Percentiles rank a stretch among this genome's conserved stretches.
Conservation (phyloP, 2,888 invertebrate species). For the Ptychoptera contaminata region DNA sequence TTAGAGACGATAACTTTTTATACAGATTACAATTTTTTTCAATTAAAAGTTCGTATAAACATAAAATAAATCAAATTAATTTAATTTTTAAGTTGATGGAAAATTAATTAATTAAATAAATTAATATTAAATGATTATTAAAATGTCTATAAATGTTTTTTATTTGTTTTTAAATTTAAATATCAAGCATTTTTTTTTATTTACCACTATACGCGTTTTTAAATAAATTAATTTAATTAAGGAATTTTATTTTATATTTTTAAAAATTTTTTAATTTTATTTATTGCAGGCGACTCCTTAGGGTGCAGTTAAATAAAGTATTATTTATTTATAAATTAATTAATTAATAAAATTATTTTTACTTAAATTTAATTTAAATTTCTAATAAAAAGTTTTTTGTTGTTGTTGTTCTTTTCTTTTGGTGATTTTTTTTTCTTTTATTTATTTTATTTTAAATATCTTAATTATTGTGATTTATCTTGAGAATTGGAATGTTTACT, state of each 20-base stretch:
- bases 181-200: conserved; percentile 2
- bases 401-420: neutral
- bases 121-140: conserved; percentile 6
- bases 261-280: neutral
- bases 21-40: too few species aligned
- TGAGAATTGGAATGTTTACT: conserved; percentile 16
- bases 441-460: conserved; percentile 4
- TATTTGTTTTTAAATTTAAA: neutral
- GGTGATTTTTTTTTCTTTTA: conserved; percentile 2
- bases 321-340: conserved; percentile 2
- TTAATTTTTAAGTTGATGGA: too few species aligned
- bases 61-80: too few species aligned
- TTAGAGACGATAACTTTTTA: too few species aligned
- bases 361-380: neutral
- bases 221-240: too few species aligned
- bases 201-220: neutral
- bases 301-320: neutral
- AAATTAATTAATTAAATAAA: conserved; percentile 1
- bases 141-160: neutral
- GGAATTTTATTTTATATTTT: conserved; percentile 1
- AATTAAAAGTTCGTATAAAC: too few species aligned
- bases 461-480: conserved; percentile 14
- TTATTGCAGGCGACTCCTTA: neutral
- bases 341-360: neutral
- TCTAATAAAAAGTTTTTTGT: conserved; percentile 4